Base-by-base conservation (phyloP, 2,888 invertebrate genomes). In the Orthonychiurus folsomi region DNA sequence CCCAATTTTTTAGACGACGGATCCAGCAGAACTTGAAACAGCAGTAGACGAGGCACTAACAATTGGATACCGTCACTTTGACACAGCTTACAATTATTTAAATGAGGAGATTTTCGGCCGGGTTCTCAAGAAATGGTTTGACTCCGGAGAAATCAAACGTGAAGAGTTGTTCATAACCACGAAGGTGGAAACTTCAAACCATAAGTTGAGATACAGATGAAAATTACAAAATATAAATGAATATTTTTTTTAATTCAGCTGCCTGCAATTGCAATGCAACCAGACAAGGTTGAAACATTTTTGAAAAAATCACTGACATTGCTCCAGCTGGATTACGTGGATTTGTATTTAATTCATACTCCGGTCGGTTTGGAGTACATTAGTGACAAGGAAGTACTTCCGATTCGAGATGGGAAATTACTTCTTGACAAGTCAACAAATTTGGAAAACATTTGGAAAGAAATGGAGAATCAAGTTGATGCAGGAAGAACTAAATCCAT, bases 291-390 rank as follows among this genome's bases (percentile, higher is more conserved):
- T 5, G 60, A 56, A 5, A 52, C 66, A 18, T 73, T 69, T 60
- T 60, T 75, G 3, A 64, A 68, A 28, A 63, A 67, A 27, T 73
- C 73, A 1, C 77, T 89, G 64, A 77, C 80, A 21, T 82, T 84
- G 73, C 79, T 93, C 24, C 85, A 86, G 63, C 75, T 92, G 65
- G 85, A 86, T 57, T 93, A 90, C 76, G 76, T 93, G 48, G 93
- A 93, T 77, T 77, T 93, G 64, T 92, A 89, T 77, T 79, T 93
- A 50, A 79, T 92, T 65, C 93, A 93, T 75, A 80, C 81, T 0
- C 92, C 93, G 0, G 85, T 89, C 73, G 82, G 82, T 5, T 37
- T 63, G 18, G 48, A 70, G 21, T 68, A 70, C 48, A 20, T 66
- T 1, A 60, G 47, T 53, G 72, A 72, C 48, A 59, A 60, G 0